Conservation (phyloP, 2,888 invertebrate species). For the Dascillus cervinus region DNA sequence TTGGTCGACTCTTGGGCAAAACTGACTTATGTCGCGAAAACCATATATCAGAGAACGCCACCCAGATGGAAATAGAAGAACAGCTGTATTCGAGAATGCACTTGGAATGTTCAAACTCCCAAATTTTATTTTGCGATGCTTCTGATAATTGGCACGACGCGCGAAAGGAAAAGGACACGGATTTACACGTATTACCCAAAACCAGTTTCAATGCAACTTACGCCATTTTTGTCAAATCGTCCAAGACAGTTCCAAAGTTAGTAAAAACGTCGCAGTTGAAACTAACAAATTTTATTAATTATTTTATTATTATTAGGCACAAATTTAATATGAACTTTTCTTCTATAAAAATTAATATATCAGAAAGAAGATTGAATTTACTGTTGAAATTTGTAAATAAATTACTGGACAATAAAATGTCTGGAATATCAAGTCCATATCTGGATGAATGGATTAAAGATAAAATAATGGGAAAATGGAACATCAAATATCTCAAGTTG, state of each 20-base stretch:
- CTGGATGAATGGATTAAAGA: too few species aligned
- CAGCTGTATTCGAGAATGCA: slow-evolving; percentile 69
- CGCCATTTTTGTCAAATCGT: slow-evolving; percentile 29
- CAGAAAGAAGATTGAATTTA: slow-evolving; percentile 60
- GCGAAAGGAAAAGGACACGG: slow-evolving; percentile 62
- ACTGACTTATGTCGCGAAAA: slow-evolving; percentile 67
- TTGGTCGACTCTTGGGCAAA: slow-evolving; percentile 59
- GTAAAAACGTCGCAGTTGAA: slow-evolving; percentile 2
- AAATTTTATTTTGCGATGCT: slow-evolving; percentile 53
- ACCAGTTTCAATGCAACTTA: slow-evolving; percentile 39
- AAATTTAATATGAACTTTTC: slow-evolving; percentile 68
- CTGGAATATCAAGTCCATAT: too few species aligned
- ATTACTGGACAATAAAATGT: slow-evolving; percentile 39
- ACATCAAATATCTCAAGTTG: slow-evolving; percentile 13
- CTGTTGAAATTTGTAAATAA: slow-evolving; percentile 53
- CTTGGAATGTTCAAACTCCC: slow-evolving; percentile 59
- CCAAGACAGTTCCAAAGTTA: slow-evolving; percentile 37
- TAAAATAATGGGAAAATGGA: slow-evolving; percentile 11
- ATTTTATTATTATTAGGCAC: slow-evolving; percentile 45
- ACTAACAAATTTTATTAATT: neutral
- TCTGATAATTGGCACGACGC: slow-evolving; percentile 69
- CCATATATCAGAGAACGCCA: slow-evolving; percentile 63
- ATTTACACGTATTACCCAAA: slow-evolving; percentile 66
- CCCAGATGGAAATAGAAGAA: slow-evolving; percentile 76
- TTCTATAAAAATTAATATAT: slow-evolving; percentile 65